Evolutionary conservation across 2,113 vertebrate species (phyloP).

Genomic region (Campylomormyrus numenius): DNA sequence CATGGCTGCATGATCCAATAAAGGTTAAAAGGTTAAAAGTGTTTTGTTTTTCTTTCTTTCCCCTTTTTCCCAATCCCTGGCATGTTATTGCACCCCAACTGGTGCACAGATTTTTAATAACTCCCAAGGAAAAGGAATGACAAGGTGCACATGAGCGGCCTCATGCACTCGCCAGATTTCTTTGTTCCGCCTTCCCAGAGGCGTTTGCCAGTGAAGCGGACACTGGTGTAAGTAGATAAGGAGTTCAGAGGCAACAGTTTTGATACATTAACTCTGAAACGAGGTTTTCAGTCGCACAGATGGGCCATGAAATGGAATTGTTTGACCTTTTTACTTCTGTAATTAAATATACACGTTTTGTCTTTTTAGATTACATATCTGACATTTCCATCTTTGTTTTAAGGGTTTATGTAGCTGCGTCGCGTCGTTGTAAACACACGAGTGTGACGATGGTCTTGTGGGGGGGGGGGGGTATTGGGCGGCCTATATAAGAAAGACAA

Average conservation of each 20-base stretch:
- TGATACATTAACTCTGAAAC: background rate
- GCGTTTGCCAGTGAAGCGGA: background rate
- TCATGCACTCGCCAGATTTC: background rate
- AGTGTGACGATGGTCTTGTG: background rate
- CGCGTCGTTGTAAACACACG: background rate
- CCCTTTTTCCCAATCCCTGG: background rate
- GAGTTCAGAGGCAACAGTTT: background rate
- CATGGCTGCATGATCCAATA: background rate
- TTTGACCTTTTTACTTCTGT: background rate
- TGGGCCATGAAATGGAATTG: background rate
- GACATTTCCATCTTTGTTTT: background rate
- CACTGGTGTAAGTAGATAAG: background rate
- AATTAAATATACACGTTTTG: background rate
- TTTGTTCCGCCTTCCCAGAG: background rate
- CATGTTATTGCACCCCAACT: background rate
- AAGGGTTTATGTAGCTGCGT: no score
- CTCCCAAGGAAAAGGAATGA: background rate
- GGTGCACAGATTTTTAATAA: background rate
- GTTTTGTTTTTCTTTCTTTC: background rate
- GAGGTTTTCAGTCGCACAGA: background rate
- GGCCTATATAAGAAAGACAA: background rate
- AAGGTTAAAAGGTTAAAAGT: background rate
- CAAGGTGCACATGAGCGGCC: background rate
- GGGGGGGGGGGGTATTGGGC: background rate
- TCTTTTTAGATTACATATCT: background rate